A percentile compares a stretch with the other conserved stretches of the same genome.
These are phyloP conservation scores for Elmis aenea DNA, from an alignment of 2,888 invertebrate species.

Conservation along the genomic window DNA sequence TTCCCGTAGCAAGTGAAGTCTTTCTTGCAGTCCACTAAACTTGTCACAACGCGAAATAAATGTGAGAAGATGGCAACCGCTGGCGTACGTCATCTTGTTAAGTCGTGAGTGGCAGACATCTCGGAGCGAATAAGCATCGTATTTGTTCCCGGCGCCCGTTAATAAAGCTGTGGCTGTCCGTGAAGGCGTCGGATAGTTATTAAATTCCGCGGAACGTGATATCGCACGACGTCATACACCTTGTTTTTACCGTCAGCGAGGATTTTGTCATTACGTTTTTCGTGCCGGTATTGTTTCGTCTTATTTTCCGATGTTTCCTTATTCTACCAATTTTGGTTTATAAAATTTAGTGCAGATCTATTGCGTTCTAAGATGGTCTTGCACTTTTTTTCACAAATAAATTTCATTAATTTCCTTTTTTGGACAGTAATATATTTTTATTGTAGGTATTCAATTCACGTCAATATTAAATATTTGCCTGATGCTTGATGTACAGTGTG, in stretches of 20 bases:
- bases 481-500: too few species aligned
- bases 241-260: slow-evolving; percentile 16
- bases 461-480: too few species aligned
- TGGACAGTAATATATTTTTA: too few species aligned
- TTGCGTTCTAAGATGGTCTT: too few species aligned
- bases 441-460: too few species aligned
- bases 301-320: slow-evolving; percentile 12
- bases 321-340: too few species aligned
- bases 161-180: slow-evolving; percentile 28
- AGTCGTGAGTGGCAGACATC: slow-evolving; percentile 16
- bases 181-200: slow-evolving; percentile 26
- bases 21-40: too few species aligned
- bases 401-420: too few species aligned
- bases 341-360: too few species aligned
- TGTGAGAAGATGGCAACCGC: slow-evolving; percentile 15
- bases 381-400: too few species aligned
- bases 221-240: slow-evolving; percentile 17
- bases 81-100: slow-evolving; percentile 18
- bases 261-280: slow-evolving; percentile 19
- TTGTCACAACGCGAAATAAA: too few species aligned
- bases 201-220: slow-evolving; percentile 28
- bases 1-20: too few species aligned
- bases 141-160: slow-evolving; percentile 22
- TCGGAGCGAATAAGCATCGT: slow-evolving; percentile 18
- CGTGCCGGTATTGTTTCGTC: slow-evolving; percentile 10